These are phyloP conservation scores for Noctilio leporinus DNA, from an alignment of 2,113 vertebrate species.

Conservation along the genomic window DNA sequence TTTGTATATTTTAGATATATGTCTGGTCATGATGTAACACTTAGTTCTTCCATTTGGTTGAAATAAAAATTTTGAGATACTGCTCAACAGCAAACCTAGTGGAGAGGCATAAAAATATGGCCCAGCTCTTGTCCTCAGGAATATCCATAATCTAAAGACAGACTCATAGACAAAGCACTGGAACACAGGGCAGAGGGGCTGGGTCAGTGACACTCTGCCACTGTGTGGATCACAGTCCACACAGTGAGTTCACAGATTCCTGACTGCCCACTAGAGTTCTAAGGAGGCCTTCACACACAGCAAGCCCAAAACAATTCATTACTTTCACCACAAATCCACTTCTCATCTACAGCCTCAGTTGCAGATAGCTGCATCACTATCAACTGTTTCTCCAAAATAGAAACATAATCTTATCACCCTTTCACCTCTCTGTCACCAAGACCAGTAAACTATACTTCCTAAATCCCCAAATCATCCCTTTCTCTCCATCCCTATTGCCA, in stretches of 20 bases:
- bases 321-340: neutral
- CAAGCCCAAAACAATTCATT: neutral
- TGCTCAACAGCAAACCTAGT: neutral
- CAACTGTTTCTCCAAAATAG: neutral
- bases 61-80: neutral
- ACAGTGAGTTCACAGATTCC: accelerated
- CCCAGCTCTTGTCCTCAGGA: neutral
- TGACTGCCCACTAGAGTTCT: neutral
- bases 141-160: neutral
- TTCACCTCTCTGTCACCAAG: neutral
- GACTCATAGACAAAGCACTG: neutral
- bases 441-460: neutral
- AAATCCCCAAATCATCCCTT: neutral
- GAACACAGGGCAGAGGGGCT: accelerated
- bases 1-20: neutral
- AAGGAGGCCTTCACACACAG: accelerated
- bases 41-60: neutral
- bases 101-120: neutral
- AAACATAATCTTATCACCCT: neutral
- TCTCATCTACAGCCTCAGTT: neutral
- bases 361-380: neutral
- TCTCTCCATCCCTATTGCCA: neutral
- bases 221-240: neutral
- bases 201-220: neutral
- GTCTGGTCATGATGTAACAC: neutral